Percentiles rank a stretch among this genome's conserved stretches.
Conservation (phyloP, 1,140 invertebrate genomes). For the Apis dorsata region DNA sequence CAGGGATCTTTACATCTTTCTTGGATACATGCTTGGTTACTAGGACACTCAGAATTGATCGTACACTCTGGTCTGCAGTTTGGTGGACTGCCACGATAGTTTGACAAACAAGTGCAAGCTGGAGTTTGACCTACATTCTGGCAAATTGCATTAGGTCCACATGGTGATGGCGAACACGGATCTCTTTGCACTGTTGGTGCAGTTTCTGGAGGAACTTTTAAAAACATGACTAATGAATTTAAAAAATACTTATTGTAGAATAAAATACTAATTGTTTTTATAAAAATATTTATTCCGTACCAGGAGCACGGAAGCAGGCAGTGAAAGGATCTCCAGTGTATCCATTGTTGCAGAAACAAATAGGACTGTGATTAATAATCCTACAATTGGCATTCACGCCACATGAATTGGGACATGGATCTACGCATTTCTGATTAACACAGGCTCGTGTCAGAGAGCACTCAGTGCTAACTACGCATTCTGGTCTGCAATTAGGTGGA, state of each 20-base stretch:
- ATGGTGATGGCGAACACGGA: slow-evolving; percentile 85
- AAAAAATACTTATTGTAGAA: no score
- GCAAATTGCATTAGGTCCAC: slow-evolving; percentile 87
- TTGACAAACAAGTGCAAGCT: slow-evolving; percentile 85
- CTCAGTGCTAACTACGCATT: slow-evolving; percentile 81
- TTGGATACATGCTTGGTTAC: slow-evolving; percentile 79
- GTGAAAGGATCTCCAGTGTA: slow-evolving; percentile 88
- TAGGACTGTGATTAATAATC: slow-evolving; percentile 83
- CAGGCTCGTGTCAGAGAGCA: slow-evolving; percentile 81
- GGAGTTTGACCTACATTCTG: slow-evolving; percentile 83
- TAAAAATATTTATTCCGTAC: background rate
- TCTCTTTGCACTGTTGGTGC: background rate
- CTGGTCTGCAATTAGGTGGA: slow-evolving; percentile 83
- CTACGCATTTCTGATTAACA: slow-evolving; percentile 81
- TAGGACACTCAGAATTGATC: slow-evolving; percentile 81
- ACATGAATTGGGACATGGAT: slow-evolving; percentile 82
- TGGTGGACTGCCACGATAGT: slow-evolving; percentile 87
- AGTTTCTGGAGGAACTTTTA: no score
- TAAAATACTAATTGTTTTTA: slow-evolving; percentile 15
- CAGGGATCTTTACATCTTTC: slow-evolving; percentile 81
- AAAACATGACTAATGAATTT: background rate
- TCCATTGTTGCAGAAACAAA: slow-evolving; percentile 84
- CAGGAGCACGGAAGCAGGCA: slow-evolving; percentile 74
- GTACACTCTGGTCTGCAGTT: slow-evolving; percentile 86
- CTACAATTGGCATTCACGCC: slow-evolving; percentile 83